Evolutionary conservation across 2,888 invertebrate genomes (phyloP), one percentile per base, ranked within the genome.

Genomic region (Ennomos erosarius): DNA sequence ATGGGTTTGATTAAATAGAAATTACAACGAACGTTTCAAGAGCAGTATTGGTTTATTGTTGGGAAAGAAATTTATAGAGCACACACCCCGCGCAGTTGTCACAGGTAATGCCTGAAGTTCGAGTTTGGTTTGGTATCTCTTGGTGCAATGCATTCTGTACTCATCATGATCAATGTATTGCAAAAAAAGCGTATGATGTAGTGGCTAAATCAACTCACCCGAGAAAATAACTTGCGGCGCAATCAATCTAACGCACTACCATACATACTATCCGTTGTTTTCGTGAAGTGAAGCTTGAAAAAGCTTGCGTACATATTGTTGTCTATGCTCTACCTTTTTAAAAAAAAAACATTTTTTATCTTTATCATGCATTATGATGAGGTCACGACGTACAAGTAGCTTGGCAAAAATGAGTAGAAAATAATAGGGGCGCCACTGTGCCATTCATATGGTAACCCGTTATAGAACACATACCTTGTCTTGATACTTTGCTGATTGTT

Each of bases 191-290:
- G 54, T 50, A 34, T 39, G 43, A 51, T 55, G 11, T 48, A 39
- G 12, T 42, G 44, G 61, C 64, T 66, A 59, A 62, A 75, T 48
- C 61, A 73, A 80, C 91, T 87, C 84, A 93, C 93, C 90, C 85
- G 82, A 81, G 84, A 86, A 87, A 85, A 86, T 87, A 87, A 89
- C 88, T 92, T 93, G 92, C 93, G 93, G 93, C 93, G 93, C 93
- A 93, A 93, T 94, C 93, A 92, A 91, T 92, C 92, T 92, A 93
- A 93, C 92, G 89, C 91, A 93, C 93, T 93, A 88, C 86, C 90
- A 88, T 89, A 89, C 92, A 93, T 93, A 89, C 89, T 88, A 84
- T 88, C 92, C 92, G 92, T 93, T 92, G 92, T 92, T 92, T 92
- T 91, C 90, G 86, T 89, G 90, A 90, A 90, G 91, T 16, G 16